Percentiles rank a stretch among this genome's conserved stretches.
These are phyloP conservation scores for Gymnocephalus cernua DNA, from an alignment of 2,113 vertebrate species.

Conservation along the genomic window DNA sequence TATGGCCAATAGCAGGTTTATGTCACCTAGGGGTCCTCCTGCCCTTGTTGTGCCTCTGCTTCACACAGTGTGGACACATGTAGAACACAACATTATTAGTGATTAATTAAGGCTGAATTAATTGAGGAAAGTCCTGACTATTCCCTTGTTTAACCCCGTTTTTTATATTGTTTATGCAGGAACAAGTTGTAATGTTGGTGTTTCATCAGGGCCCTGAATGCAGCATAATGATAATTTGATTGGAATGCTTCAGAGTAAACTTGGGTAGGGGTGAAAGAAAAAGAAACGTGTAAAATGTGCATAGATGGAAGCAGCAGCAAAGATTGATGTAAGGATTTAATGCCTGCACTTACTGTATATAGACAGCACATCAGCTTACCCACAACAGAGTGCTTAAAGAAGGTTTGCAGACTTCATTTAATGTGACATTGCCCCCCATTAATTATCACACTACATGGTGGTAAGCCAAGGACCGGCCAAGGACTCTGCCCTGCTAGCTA, in stretches of 20 bases:
- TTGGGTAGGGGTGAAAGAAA: neutral
- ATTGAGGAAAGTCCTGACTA: neutral
- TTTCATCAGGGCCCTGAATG: slow-evolving; percentile 6
- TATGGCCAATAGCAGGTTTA: neutral
- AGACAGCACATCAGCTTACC: neutral
- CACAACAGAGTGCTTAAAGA: neutral
- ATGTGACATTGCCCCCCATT: slow-evolving; percentile 24
- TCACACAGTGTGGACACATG: neutral
- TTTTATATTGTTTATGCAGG: neutral
- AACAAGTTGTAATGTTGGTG: neutral
- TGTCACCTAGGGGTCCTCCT: neutral
- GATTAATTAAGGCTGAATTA: neutral
- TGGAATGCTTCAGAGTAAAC: neutral
- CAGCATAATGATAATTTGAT: slow-evolving; percentile 1
- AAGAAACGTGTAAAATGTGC: neutral
- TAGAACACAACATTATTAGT: neutral
- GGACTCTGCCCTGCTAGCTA: slow-evolving; percentile 20
- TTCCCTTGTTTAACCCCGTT: neutral
- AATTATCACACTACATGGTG: slow-evolving; percentile 27
- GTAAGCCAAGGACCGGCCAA: slow-evolving; percentile 15
- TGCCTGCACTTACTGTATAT: no score
- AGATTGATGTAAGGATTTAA: no score
- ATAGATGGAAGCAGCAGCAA: no score
- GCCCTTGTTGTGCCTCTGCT: neutral
- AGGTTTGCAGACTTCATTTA: slow-evolving; percentile 15